Base-by-base conservation (phyloP, 1,140 invertebrate species). In the Nautilus pompilius region DNA sequence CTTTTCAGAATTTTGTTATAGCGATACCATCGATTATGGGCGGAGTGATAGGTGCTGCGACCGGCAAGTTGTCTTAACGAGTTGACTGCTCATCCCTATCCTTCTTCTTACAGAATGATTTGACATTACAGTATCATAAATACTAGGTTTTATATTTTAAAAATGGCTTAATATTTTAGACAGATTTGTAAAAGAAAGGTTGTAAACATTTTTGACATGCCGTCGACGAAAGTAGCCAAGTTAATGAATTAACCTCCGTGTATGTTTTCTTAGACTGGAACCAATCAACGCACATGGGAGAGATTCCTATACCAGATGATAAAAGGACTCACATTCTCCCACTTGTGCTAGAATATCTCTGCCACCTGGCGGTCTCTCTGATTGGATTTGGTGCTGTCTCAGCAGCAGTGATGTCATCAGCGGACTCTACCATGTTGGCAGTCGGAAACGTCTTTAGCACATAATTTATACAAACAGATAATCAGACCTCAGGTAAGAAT, bases 221-320 rank as follows among this genome's bases (percentile, higher is more conserved):
- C n/a, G n/a, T n/a, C n/a, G n/a, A n/a, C n/a, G n/a, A n/a, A n/a
- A n/a, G n/a, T n/a, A n/a, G n/a, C n/a, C n/a, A 13, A 10, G 13
- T 10, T 53, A 15, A 10, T n/a, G n/a, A n/a, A n/a, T n/a, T n/a
- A n/a, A n/a, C n/a, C n/a, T n/a, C n/a, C n/a, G n/a, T n/a, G n/a
- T n/a, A n/a, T n/a, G n/a, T n/a, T n/a, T n/a, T n/a, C n/a, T n/a
- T 81, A 96, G 94, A 91, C 48, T 97, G 95, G 95, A 96, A 95
- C 75, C 89, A 92, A 79, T 97, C 95, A 0, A 89, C 82, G 0
- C 96, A 92, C 83, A 41, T 63, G 67, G 87, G 60, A 65, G 86
- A 82, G 29, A 90, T 91, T 2, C 86, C 88, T 55, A 88, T 89
- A 82, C 85, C 90, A 41, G 22, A 80, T 1, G 87, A 89, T 0